Evolutionary conservation across 1,140 invertebrate species (phyloP), one percentile per base, ranked within the genome.

Genomic region (Holotrichia oblita): DNA sequence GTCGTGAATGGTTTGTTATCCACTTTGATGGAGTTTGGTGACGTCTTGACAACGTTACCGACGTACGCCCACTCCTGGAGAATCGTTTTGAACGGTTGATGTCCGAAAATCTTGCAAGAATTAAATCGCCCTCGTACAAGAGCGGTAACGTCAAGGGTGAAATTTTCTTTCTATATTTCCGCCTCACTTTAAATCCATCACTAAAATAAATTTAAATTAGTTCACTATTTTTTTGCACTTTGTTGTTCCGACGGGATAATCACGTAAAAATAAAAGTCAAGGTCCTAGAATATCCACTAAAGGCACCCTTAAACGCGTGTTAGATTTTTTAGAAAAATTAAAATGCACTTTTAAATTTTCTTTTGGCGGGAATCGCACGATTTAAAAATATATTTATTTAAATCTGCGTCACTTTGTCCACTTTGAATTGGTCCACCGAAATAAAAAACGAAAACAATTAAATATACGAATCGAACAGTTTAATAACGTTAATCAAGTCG

Each of bases 1-100:
- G 93, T 94, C 89, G 92, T 93, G 91, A 87, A 87, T n/a, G 84
- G 85, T 85, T 87, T 87, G 83, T 84, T 84, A 81, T 87, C 86
- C 86, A 87, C 86, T 82, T 85, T 87, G 79, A 84, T 80, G 74
- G 78, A 81, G 22, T 79, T 80, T 3, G 81, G 82, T 79, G 83
- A 77, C 83, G 83, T 83, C 79, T 82, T 83, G 81, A 80, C 77
- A 69, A 69, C 61, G 61, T 69, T 59, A 55, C 48, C 75, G n/a
- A 59, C 42, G 48, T 34, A 76, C 42, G 44, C 73, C 73, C 34
- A 74, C 73, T 69, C 61, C 61, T 69, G 61, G 61, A 69, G 61
- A 69, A 69, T 69, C 61, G 61, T 69, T 22, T 69, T 69, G 61
- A 69, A 69, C 10, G 61, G 61, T 22, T 69, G 61, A 22, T 17